Evolutionary conservation across 2,888 invertebrate genomes (phyloP).

Genomic region (Trichopoda pennipes): DNA sequence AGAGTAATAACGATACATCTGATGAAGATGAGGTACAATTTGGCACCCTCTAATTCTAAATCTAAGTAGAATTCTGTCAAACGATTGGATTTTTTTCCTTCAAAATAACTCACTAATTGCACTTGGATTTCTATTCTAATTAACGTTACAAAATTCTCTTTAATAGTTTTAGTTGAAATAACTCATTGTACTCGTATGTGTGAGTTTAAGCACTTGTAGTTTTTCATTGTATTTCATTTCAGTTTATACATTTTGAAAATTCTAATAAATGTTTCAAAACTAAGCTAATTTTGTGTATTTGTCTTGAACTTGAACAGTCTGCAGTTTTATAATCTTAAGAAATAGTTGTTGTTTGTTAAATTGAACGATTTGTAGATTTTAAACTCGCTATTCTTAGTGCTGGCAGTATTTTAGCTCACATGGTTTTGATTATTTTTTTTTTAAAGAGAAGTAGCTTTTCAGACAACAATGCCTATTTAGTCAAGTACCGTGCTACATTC

Average conservation of each 20-base stretch:
- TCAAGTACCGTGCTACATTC: too few relatives aligned
- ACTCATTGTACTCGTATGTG: conserved; percentile 52
- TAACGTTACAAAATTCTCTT: conserved; percentile 47
- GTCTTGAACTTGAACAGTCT: conserved; percentile 10
- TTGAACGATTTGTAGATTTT: too few relatives aligned
- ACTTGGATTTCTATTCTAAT: conserved; percentile 31
- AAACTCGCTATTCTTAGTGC: too few relatives aligned
- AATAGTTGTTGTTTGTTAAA: too few relatives aligned
- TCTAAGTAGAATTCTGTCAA: conserved; percentile 30
- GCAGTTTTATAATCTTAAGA: too few relatives aligned
- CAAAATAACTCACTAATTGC: conserved; percentile 47
- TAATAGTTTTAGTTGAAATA: conserved; percentile 42
- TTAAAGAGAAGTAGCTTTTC: too few relatives aligned
- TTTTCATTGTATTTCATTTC: conserved; percentile 20
- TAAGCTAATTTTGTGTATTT: conserved; percentile 36
- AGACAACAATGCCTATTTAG: too few relatives aligned
- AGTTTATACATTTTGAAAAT: conserved; percentile 10
- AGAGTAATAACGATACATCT: conserved; percentile 58
- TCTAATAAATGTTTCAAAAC: conserved; percentile 52
- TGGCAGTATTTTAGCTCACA: too few relatives aligned
- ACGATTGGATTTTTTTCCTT: conserved; percentile 32
- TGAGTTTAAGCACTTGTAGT: conserved; percentile 61
- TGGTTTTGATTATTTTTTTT: too few relatives aligned
- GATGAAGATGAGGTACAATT: conserved; percentile 80
- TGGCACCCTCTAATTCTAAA: conserved; percentile 78